These are phyloP conservation scores for Colistium nudipinnis DNA, from an alignment of 2,113 vertebrate species.

Conservation along the genomic window DNA sequence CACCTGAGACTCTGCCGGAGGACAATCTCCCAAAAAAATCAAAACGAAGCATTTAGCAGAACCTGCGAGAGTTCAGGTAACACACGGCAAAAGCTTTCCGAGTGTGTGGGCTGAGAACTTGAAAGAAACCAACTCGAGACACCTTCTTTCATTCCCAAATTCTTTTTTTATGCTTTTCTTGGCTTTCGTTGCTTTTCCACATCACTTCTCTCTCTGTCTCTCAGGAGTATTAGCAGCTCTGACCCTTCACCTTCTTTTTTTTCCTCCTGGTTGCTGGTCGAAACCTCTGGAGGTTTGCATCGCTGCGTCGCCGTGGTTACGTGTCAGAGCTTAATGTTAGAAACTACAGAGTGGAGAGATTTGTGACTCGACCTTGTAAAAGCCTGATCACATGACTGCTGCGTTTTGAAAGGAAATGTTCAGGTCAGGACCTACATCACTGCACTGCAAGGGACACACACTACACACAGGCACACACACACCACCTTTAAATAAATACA, in stretches of 20 bases:
- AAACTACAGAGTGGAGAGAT: slow-evolving; percentile 19
- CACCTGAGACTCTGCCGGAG: slow-evolving; percentile 6
- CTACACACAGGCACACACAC: not conserved
- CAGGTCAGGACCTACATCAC: slow-evolving; percentile 16
- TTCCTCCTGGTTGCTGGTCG: too few relatives aligned
- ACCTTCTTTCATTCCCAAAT: slow-evolving; percentile 2
- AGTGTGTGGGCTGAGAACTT: slow-evolving; percentile 17
- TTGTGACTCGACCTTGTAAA: slow-evolving; percentile 10
- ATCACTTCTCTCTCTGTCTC: not conserved
- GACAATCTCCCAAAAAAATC: too few relatives aligned
- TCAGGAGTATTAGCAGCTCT: slow-evolving; percentile 25
- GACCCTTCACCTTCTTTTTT: slow-evolving; percentile 33
- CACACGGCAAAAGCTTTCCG: not conserved
- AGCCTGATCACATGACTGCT: slow-evolving; percentile 30
- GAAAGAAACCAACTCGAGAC: slow-evolving; percentile 4
- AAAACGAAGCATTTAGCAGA: not conserved
- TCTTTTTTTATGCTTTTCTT: not conserved
- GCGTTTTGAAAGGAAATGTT: slow-evolving; percentile 29
- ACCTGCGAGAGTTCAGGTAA: too few relatives aligned
- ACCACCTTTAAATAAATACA: too few relatives aligned
- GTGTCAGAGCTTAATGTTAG: slow-evolving; percentile 7
- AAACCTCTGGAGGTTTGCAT: not conserved
- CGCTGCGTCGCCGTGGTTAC: slow-evolving; percentile 2
- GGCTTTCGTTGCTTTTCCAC: not conserved
- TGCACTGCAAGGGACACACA: slow-evolving; percentile 19